These are phyloP conservation scores for Acanthurus leucopareius DNA, from an alignment of 2,797 vertebrate genomes.

Conservation along the genomic window DNA sequence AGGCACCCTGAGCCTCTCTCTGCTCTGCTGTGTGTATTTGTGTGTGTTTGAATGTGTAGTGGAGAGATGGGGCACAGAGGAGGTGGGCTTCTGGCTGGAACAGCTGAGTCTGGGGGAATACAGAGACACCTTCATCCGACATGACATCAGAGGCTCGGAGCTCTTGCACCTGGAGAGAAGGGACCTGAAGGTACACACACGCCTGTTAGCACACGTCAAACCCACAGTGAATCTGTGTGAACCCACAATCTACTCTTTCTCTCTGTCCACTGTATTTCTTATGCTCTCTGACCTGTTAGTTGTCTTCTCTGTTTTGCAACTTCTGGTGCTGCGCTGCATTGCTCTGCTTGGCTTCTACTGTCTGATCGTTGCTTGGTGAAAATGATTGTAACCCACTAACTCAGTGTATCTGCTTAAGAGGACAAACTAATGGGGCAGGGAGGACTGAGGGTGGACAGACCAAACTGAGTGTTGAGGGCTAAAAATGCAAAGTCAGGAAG, in stretches of 20 bases:
- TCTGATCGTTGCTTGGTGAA: constrained; percentile 71
- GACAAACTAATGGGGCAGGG: constrained; percentile 30
- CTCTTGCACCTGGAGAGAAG: constrained; percentile 99
- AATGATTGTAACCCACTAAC: constrained; percentile 73
- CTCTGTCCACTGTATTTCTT: constrained; percentile 56
- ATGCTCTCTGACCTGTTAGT: constrained; percentile 81
- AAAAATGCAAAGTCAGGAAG: background rate
- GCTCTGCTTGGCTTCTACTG: constrained; percentile 95
- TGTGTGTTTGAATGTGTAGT: constrained; percentile 94
- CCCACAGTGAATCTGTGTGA: constrained; percentile 81
- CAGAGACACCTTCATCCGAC: constrained; percentile 98
- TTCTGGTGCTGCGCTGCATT: constrained; percentile 89
- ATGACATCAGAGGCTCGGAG: constrained; percentile 99
- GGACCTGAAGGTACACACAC: constrained; percentile 96
- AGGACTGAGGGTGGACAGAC: background rate
- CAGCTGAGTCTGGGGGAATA: constrained; percentile 99
- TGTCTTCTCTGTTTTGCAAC: constrained; percentile 78
- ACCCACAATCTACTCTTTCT: constrained; percentile 61
- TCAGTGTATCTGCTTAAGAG: constrained; percentile 51
- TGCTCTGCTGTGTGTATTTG: constrained; percentile 86
- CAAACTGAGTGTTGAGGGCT: background rate
- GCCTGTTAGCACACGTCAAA: constrained; percentile 70
- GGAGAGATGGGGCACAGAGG: constrained; percentile 99
- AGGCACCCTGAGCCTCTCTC: constrained; percentile 79
- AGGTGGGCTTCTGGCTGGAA: constrained; percentile 99